Evolutionary conservation across 2,797 vertebrate genomes (phyloP), one percentile per base, ranked within the genome.

Genomic region (Enteromius paludinosus): DNA sequence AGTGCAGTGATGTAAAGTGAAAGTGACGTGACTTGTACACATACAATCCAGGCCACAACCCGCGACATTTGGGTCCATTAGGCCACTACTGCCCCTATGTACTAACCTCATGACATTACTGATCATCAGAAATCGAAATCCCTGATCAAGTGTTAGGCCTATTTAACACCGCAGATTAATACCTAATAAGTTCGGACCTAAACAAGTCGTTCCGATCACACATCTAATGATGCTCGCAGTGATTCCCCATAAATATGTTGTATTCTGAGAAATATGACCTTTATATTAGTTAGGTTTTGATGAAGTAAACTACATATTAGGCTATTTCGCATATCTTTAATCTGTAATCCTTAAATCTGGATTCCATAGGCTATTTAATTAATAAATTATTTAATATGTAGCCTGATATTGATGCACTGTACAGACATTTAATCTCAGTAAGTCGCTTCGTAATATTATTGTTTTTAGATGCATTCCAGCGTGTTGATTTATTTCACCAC

Each of bases 401-500:
- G 43, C 10, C 9, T 41, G 41, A 64, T 64, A 33, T 33, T 30
- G 14, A 28, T 3, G 15, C 3, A n/a, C 35, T 15, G 35, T 0
- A 23, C 20, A 23, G 38, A n/a, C 47, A 8, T 8, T 56, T 11
- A 10, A 56, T n/a, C n/a, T 23, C 52, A 54, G 52, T 54, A n/a
- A 56, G 9, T 49, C 49, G 41, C 23, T 12, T 66, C 4, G n/a
- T 6, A 35, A 23, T 10, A 68, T 14, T 45, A 25, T 47, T 10
- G 23, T 47, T 70, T 45, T 70, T 4, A 30, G 45, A 30, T 11
- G 25, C 15, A 10, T n/a, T 7, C 25, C 17, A 6, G 25, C 54
- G 9, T 76, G 11, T 41, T 43, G 15, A 54, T 69, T 54, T 54
- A 3, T 33, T 65, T 74, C 11, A 82, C 45, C 80, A 41, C 45